Conservation (phyloP, 2,113 vertebrate genomes). For the Dinomys branickii region DNA sequence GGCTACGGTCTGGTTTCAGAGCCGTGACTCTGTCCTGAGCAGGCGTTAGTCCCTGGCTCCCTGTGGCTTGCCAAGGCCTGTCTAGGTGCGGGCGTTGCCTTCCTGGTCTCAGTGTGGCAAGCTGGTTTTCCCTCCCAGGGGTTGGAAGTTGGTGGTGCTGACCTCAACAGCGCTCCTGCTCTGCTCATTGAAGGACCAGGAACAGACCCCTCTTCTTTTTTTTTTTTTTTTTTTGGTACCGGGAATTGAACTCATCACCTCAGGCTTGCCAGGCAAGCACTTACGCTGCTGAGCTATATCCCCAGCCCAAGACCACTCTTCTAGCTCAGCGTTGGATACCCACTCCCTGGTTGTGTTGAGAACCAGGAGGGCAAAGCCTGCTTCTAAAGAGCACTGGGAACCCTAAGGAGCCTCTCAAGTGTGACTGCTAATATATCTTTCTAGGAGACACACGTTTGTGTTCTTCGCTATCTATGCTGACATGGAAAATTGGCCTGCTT, state of each 20-base stretch:
- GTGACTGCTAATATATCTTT: neutral
- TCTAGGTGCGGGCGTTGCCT: neutral
- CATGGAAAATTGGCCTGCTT: neutral
- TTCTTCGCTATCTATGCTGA: neutral
- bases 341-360: neutral
- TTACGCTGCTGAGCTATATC: too few species aligned
- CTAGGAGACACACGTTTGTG: neutral
- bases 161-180: too few species aligned
- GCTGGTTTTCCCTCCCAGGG: neutral
- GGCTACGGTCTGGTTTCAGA: fast-evolving
- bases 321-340: neutral
- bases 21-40: fast-evolving
- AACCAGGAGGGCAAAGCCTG: neutral
- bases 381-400: neutral
- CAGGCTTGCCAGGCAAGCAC: too few species aligned
- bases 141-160: neutral
- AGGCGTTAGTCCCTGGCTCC: neutral
- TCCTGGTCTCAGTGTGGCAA: neutral
- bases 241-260: too few species aligned
- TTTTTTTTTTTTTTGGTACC: too few species aligned
- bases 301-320: too few species aligned
- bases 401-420: neutral
- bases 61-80: neutral
- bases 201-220: too few species aligned
- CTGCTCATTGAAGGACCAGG: too few species aligned